Evolutionary conservation across 2,113 vertebrate species (phyloP).

Genomic region (Myocastor coypus): DNA sequence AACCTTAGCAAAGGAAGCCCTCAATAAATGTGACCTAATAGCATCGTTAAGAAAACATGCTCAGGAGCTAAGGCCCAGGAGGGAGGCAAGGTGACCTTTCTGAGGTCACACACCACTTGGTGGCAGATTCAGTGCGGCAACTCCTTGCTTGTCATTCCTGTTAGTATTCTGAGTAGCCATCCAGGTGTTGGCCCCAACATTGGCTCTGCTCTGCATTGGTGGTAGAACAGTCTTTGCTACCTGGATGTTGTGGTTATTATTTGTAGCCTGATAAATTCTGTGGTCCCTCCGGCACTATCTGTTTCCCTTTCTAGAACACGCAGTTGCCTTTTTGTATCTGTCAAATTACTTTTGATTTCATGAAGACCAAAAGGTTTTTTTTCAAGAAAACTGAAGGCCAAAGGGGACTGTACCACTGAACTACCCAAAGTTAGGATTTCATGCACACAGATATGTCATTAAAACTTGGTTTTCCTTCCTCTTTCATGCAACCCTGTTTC

Average conservation of each 20-base stretch:
- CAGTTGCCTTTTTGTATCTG: not conserved
- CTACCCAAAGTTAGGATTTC: not conserved
- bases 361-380: not conserved
- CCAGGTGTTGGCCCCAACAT: fast-evolving
- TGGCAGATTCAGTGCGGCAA: not conserved
- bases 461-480: not conserved
- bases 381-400: not conserved
- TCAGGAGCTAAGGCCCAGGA: not conserved
- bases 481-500: not conserved
- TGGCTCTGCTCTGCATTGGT: not conserved
- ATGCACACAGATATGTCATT: not conserved
- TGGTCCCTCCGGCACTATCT: not conserved
- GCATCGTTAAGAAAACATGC: not conserved
- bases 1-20: not conserved
- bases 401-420: not conserved
- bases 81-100: not conserved
- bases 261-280: not conserved
- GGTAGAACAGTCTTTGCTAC: not conserved
- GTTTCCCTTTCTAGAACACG: not conserved
- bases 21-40: not conserved
- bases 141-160: not conserved
- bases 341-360: not conserved
- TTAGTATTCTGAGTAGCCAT: not conserved
- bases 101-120: too few species aligned
- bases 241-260: not conserved